Percentiles rank a stretch among this genome's conserved stretches.
Conservation (phyloP, 2,113 vertebrate genomes). For the Bos taurus region DNA sequence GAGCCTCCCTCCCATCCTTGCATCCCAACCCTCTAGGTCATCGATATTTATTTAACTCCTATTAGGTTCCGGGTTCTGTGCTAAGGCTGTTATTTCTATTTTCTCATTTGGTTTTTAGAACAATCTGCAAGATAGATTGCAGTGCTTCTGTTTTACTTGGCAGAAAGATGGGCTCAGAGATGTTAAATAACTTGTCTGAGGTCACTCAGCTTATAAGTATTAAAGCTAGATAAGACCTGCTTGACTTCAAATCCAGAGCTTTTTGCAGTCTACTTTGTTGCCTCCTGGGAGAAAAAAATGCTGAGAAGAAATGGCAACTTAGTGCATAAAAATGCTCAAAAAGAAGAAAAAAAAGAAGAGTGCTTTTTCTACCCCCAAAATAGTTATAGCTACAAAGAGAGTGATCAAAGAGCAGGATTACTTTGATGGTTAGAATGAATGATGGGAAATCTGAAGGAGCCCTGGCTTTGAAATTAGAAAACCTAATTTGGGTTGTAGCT, state of each 20-base stretch:
- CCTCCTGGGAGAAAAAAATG: background rate
- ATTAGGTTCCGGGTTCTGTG: background rate
- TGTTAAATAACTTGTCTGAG: conserved; percentile 31
- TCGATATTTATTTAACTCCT: background rate
- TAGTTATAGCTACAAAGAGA: conserved; percentile 28
- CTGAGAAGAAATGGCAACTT: conserved; percentile 24
- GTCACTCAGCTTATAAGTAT: background rate
- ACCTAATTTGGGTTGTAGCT: background rate
- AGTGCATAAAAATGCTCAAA: conserved; percentile 9
- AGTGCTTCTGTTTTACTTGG: conserved; percentile 12
- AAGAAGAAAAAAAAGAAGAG: background rate
- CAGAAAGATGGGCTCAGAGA: conserved; percentile 23
- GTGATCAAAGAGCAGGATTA: conserved; percentile 22
- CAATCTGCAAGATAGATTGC: background rate
- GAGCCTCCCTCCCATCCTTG: background rate
- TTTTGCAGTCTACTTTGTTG: conserved; percentile 24
- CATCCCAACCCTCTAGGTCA: background rate
- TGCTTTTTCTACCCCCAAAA: background rate
- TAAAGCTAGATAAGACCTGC: conserved; percentile 2
- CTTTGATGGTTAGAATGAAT: conserved; percentile 25
- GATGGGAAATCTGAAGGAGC: background rate
- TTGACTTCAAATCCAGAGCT: conserved; percentile 31
- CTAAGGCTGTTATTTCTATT: background rate
- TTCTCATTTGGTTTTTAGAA: conserved; percentile 14
- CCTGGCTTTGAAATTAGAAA: conserved; percentile 9